Percentiles rank a stretch among this genome's conserved stretches.
Evolutionary conservation across 2,797 vertebrate species (phyloP).

Genomic region (Channallabes apus): DNA sequence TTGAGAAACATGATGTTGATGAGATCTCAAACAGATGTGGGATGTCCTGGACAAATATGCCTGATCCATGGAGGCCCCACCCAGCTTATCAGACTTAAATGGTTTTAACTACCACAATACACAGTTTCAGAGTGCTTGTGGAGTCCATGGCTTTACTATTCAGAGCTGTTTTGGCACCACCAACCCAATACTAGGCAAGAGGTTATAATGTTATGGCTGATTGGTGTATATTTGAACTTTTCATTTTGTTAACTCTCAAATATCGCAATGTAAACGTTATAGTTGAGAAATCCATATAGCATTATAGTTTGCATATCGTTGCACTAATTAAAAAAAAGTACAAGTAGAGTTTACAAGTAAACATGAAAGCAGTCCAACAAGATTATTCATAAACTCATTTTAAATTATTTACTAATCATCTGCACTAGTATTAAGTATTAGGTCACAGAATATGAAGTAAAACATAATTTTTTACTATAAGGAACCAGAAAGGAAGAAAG

Average conservation of each 20-base stretch:
- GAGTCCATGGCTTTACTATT: no score
- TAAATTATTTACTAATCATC: neutral
- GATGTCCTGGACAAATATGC: no score
- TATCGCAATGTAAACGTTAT: neutral
- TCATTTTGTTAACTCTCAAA: neutral
- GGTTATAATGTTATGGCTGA: no score
- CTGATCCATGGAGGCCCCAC: no score
- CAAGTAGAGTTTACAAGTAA: neutral
- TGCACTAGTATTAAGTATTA: neutral
- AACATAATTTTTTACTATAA: neutral
- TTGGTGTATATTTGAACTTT: neutral
- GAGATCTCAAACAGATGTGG: no score
- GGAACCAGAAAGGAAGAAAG: neutral
- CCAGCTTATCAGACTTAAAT: no score
- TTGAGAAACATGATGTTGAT: no score
- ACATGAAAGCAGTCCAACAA: neutral
- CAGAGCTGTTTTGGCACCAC: no score
- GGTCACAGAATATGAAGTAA: neutral
- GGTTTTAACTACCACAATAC: no score
- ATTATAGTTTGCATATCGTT: neutral
- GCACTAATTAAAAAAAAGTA: neutral
- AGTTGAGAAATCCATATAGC: neutral
- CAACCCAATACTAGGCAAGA: no score
- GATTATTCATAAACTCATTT: neutral
- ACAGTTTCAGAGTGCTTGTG: no score